phyloP scores from a whole-genome alignment of 2,113 vertebrate species.

The Hippocampus zosterae region DNA sequence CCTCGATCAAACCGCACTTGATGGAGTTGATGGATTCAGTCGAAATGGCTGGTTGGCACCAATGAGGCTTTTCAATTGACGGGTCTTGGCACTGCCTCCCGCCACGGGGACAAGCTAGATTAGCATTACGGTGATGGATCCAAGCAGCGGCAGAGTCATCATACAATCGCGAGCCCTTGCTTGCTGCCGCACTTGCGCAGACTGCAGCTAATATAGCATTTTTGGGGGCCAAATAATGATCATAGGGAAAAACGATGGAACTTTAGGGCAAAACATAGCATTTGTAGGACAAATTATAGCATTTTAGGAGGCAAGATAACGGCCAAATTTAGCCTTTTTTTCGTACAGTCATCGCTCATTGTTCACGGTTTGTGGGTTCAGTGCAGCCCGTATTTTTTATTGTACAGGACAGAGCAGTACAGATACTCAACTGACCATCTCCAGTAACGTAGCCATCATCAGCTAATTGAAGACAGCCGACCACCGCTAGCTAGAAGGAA shows the following conservation, averaged over 20 bases:
- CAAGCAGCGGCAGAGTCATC: neutral
- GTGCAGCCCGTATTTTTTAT: no score
- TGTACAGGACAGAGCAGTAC: no score
- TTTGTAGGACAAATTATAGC: neutral
- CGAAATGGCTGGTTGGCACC: slow-evolving; percentile 38
- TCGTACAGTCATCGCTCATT: no score
- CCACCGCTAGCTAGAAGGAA: no score
- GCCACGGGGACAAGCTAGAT: slow-evolving; percentile 20
- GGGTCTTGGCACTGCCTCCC: slow-evolving; percentile 24
- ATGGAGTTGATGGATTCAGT: slow-evolving; percentile 24
- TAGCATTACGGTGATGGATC: slow-evolving; percentile 2
- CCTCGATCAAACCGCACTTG: slow-evolving; percentile 28
- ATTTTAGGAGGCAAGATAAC: no score
- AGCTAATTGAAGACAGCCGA: no score
- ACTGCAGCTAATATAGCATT: neutral
- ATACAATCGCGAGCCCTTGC: neutral
- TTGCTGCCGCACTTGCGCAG: neutral
- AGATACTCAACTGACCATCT: no score
- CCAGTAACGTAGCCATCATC: no score
- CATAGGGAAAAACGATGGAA: neutral
- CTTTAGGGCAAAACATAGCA: no score
- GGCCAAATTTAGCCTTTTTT: no score
- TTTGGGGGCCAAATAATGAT: neutral
- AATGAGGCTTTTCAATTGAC: slow-evolving; percentile 44
- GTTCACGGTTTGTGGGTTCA: no score